Conservation (phyloP, 1,140 invertebrate species). For the silkworm (Bombyx mori) region ASM3026992v2 NC_085124.1:15026001-15026500, state of each 20-base stretch:
- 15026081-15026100: too few relatives aligned
- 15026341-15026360: conserved; percentile 1
- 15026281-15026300: conserved; percentile 1
- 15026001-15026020: conserved; percentile 11
- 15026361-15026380: conserved; percentile 1
- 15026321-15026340: background rate
- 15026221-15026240: conserved; percentile 2
- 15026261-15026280: background rate
- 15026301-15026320: conserved; percentile 1
- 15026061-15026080: too few relatives aligned
- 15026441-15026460: too few relatives aligned
- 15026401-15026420: too few relatives aligned
- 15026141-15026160: too few relatives aligned
- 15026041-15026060: background rate
- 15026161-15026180: background rate
- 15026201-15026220: conserved; percentile 1
- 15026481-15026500: too few relatives aligned
- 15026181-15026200: background rate
- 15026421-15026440: too few relatives aligned
- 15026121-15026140: too few relatives aligned
- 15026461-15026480: too few relatives aligned
- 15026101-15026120: too few relatives aligned
- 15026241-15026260: conserved; percentile 4
- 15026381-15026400: too few relatives aligned
- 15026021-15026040: conserved; percentile 10